Conservation (phyloP, 2,113 vertebrate genomes). For the Lates calcarifer region DNA sequence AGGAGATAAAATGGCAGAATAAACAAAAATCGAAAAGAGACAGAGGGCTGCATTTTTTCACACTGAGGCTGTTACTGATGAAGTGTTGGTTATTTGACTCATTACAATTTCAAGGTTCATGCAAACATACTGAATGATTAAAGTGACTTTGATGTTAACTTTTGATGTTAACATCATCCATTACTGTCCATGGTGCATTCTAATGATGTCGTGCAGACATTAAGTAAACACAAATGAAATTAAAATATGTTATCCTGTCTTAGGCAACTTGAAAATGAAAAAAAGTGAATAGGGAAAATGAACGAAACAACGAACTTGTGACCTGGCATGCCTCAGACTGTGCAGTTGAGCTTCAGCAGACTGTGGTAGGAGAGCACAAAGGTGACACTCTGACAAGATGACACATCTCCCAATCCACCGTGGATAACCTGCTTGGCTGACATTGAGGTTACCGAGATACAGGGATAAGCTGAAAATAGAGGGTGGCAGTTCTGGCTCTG, state of each 20-base stretch:
- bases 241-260: background rate
- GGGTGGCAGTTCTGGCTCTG: constrained; percentile 23
- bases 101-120: background rate
- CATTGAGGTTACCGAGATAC: constrained; percentile 43
- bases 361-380: constrained; percentile 43
- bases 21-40: background rate
- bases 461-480: constrained; percentile 44
- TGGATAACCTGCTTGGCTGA: constrained; percentile 57
- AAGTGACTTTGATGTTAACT: background rate
- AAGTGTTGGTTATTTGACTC: background rate
- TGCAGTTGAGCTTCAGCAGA: constrained; percentile 33
- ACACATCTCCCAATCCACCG: constrained; percentile 60
- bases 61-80: background rate
- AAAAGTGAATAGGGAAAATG: background rate
- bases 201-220: background rate
- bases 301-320: background rate
- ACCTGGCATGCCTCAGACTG: background rate
- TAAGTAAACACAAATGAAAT: background rate
- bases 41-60: background rate
- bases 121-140: background rate
- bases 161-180: background rate
- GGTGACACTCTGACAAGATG: constrained; percentile 51
- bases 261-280: background rate
- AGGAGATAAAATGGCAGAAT: background rate
- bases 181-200: background rate